Evolutionary conservation across 2,888 invertebrate species (phyloP).

Genomic region (Eupithecia exiguata): DNA sequence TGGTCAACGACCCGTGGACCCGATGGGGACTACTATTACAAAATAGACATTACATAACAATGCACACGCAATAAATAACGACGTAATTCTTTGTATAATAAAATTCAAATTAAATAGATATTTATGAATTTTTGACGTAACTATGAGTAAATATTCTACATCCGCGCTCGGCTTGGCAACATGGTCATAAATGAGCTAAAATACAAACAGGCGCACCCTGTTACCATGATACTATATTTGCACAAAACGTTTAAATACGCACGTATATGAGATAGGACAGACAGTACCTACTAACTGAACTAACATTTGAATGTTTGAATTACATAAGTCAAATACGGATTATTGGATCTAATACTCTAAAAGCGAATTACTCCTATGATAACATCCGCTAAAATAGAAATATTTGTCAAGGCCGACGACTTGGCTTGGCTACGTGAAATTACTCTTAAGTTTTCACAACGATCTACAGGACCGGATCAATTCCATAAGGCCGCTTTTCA

Average conservation of each 20-base stretch:
- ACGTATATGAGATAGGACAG: constrained; percentile 53
- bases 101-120: constrained; percentile 45
- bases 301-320: constrained; percentile 64
- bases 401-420: constrained; percentile 22
- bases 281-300: constrained; percentile 58
- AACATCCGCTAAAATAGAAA: constrained; percentile 59
- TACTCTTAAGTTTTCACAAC: neutral
- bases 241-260: constrained; percentile 54
- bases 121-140: constrained; percentile 55
- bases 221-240: constrained; percentile 59
- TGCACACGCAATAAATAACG: constrained; percentile 28
- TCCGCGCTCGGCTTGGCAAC: constrained; percentile 66
- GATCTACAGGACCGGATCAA: neutral
- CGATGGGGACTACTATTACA: constrained; percentile 44
- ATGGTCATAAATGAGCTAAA: constrained; percentile 62
- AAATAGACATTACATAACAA: constrained; percentile 46
- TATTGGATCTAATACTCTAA: constrained; percentile 61
- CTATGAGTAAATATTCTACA: constrained; percentile 59
- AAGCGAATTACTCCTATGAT: constrained; percentile 47
- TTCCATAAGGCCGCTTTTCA: neutral
- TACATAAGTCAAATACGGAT: constrained; percentile 73
- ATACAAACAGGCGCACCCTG: constrained; percentile 71
- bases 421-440: constrained; percentile 8
- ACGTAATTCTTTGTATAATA: constrained; percentile 32
- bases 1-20: constrained; percentile 61